A percentile compares a stretch with the other conserved stretches of the same genome.
phyloP scores from a whole-genome alignment of 2,888 invertebrate genomes.

The Tetragnatha montana region DNA sequence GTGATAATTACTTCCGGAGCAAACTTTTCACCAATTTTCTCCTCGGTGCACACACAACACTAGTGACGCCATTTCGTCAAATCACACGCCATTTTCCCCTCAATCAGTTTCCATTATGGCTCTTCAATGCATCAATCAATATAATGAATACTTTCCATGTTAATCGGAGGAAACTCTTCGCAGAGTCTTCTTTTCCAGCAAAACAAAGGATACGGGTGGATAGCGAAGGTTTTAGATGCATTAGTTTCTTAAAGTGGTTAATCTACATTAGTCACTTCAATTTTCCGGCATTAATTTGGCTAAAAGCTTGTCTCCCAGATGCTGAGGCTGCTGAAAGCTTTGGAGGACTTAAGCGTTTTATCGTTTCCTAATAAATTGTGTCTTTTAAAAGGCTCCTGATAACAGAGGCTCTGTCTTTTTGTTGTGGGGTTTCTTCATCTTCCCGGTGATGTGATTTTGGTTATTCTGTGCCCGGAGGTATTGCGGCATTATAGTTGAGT shows the following conservation, averaged over 20 bases:
- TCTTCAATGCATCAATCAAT: neutral
- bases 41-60: neutral
- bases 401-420: conserved; percentile 4
- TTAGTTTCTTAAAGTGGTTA: conserved; percentile 42
- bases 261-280: conserved; percentile 50
- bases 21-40: too few species aligned
- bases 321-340: conserved; percentile 52
- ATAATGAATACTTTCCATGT: neutral
- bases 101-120: neutral
- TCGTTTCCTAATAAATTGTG: conserved; percentile 37
- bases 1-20: too few species aligned
- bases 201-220: neutral
- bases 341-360: conserved; percentile 11
- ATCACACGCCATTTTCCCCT: neutral
- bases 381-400: conserved; percentile 19
- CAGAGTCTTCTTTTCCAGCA: neutral
- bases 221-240: neutral
- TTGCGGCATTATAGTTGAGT: neutral
- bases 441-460: neutral
- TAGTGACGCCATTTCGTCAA: neutral
- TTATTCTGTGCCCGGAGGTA: neutral
- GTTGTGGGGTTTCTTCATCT: neutral
- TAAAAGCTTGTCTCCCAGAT: conserved; percentile 42
- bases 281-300: conserved; percentile 48
- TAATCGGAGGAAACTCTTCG: neutral